phyloP scores from a whole-genome alignment of 2,113 vertebrate genomes.

The Percina caprodes region DNA sequence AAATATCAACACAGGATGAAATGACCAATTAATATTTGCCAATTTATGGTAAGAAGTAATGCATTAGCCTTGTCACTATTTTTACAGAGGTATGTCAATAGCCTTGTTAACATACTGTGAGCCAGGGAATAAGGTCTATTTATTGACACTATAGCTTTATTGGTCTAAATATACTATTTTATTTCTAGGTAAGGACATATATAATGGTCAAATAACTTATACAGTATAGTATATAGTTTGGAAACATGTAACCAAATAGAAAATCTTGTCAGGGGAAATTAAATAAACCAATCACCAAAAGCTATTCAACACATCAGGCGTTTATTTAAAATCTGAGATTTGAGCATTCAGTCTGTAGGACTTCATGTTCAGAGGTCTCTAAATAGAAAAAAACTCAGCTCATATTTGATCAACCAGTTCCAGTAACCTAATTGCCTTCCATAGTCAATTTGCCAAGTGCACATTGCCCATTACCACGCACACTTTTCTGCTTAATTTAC shows the following conservation, averaged over 20 bases:
- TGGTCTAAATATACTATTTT: background rate
- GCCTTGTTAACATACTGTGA: background rate
- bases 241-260: background rate
- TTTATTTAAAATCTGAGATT: background rate
- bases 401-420: slow-evolving; percentile 59
- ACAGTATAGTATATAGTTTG: too few relatives aligned
- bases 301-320: background rate
- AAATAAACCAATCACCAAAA: background rate
- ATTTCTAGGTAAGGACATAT: background rate
- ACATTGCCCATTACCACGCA: slow-evolving; percentile 39
- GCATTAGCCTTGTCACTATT: background rate
- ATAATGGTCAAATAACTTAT: too few relatives aligned
- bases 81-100: background rate
- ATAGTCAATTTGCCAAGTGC: slow-evolving; percentile 42
- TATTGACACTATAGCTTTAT: background rate
- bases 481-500: slow-evolving; percentile 62
- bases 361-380: background rate
- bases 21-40: background rate
- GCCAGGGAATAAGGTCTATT: background rate
- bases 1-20: slow-evolving; percentile 22
- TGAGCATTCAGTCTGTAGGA: background rate
- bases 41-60: background rate
- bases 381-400: background rate
- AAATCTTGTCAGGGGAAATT: background rate
- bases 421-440: slow-evolving; percentile 42